These are phyloP conservation scores for Muscidifurax raptorellus DNA, from an alignment of 1,140 invertebrate genomes.

Conservation along the genomic window DNA sequence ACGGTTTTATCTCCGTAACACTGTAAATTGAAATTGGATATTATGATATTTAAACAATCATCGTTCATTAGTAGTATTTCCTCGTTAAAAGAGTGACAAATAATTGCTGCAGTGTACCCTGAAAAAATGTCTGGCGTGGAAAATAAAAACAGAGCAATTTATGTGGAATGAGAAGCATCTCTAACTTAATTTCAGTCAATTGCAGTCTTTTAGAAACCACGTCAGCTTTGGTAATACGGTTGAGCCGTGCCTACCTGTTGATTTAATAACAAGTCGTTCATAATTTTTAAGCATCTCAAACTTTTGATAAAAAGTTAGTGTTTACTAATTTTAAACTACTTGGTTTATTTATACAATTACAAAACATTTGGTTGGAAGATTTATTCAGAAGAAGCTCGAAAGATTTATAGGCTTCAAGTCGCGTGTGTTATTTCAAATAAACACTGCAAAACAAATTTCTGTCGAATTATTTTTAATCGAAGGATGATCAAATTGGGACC, in stretches of 20 bases:
- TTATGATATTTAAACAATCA: not conserved
- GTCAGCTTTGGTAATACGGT: not conserved
- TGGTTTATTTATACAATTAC: too few relatives aligned
- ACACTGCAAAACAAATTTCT: too few relatives aligned
- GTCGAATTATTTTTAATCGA: not conserved
- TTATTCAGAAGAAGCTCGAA: too few relatives aligned
- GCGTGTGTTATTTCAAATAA: too few relatives aligned
- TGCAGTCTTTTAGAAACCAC: not conserved
- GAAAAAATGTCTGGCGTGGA: too few relatives aligned
- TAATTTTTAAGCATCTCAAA: not conserved
- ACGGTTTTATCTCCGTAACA: not conserved
- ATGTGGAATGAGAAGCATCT: not conserved
- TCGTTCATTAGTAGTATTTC: too few relatives aligned
- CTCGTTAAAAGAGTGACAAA: too few relatives aligned
- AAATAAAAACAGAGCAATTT: too few relatives aligned
- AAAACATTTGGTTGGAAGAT: too few relatives aligned
- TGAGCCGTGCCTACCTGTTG: not conserved
- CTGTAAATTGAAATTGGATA: not conserved
- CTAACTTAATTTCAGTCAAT: not conserved
- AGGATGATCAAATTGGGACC: not conserved
- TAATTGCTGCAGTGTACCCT: too few relatives aligned
- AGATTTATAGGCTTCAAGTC: too few relatives aligned
- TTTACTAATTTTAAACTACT: not conserved
- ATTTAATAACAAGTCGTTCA: not conserved
- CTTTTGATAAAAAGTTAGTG: too few relatives aligned